These are phyloP conservation scores for Drosophila anomalata DNA, from an alignment of 2,888 invertebrate genomes.

Conservation along the genomic window DNA sequence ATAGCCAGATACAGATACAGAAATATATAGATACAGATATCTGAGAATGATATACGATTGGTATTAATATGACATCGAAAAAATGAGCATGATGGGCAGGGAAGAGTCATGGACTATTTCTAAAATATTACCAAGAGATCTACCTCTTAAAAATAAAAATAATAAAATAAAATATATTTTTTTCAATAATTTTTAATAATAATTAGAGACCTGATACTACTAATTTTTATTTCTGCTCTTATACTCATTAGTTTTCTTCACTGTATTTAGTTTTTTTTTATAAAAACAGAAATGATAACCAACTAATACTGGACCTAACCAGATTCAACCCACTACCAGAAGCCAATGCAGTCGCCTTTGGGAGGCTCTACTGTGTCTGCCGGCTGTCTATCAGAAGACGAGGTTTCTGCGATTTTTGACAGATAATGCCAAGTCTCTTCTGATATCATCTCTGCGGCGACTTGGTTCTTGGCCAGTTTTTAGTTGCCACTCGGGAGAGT, in stretches of 20 bases:
- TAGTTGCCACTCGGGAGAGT: too few species aligned
- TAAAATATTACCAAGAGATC: background rate
- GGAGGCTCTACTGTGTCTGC: slow-evolving; percentile 13
- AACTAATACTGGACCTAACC: slow-evolving; percentile 29
- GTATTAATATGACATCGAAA: background rate
- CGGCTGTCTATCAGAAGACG: slow-evolving; percentile 4
- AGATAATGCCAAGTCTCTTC: background rate
- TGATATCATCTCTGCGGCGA: slow-evolving; percentile 27
- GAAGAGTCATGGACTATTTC: background rate
- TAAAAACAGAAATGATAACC: slow-evolving; percentile 4
- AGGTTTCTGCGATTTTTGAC: background rate
- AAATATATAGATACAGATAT: background rate
- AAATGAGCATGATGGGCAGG: background rate
- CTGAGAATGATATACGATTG: slow-evolving; percentile 11
- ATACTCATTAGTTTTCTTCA: background rate
- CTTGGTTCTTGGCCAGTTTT: slow-evolving; percentile 5
- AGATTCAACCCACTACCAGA: slow-evolving; percentile 18
- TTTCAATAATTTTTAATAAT: too few species aligned
- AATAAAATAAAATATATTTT: background rate
- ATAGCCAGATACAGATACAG: background rate
- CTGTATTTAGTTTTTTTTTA: background rate
- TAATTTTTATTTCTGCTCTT: too few species aligned
- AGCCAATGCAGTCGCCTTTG: background rate
- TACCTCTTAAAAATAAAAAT: background rate
- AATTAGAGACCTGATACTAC: too few species aligned